phyloP scores from a whole-genome alignment of 2,113 vertebrate species.

The Baryphthengus martii region DNA sequence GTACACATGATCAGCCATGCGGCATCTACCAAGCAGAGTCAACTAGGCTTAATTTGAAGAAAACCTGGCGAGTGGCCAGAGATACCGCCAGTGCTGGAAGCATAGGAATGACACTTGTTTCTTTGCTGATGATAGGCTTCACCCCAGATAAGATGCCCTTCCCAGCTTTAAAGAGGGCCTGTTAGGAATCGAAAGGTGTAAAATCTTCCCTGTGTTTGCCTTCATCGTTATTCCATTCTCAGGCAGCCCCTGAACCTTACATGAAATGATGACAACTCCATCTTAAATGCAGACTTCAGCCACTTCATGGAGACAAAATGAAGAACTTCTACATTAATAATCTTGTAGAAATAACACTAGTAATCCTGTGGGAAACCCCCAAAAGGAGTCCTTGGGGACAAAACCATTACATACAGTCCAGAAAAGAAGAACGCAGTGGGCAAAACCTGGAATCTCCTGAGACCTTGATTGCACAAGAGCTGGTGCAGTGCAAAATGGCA shows the following conservation, averaged over 20 bases:
- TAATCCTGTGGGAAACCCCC: neutral
- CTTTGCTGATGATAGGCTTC: neutral
- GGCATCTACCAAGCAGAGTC: neutral
- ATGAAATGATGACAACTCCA: neutral
- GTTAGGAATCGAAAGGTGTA: neutral
- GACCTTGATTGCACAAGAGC: fast-evolving
- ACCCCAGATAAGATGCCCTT: neutral
- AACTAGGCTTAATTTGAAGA: neutral
- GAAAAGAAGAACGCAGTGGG: neutral
- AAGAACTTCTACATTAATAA: neutral
- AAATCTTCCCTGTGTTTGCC: neutral
- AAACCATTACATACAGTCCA: neutral
- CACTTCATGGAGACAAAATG: neutral
- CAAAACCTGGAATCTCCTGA: neutral
- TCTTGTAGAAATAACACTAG: neutral
- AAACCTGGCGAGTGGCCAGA: neutral
- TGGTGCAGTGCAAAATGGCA: neutral
- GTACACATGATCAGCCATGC: neutral
- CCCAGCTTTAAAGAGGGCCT: neutral
- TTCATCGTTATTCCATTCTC: neutral
- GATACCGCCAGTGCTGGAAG: neutral
- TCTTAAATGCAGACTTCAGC: neutral
- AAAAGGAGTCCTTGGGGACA: neutral
- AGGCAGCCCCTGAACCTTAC: neutral
- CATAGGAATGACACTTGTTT: neutral